Base-by-base conservation (phyloP, 2,113 vertebrate genomes). In the Reinhardtius hippoglossoides region DNA sequence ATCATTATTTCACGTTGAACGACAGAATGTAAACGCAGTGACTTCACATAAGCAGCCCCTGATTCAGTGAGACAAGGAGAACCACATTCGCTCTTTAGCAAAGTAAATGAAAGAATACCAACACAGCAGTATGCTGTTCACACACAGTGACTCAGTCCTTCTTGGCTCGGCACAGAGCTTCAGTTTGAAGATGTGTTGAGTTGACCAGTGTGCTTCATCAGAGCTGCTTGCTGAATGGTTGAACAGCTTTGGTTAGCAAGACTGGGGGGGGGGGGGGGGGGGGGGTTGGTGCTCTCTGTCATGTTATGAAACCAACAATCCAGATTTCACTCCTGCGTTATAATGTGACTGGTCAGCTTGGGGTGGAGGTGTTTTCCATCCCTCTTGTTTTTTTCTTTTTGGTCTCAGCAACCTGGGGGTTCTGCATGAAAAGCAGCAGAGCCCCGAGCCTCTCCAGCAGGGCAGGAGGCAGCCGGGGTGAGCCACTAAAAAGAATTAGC, bases 401-500 rank as follows among this genome's bases (percentile, higher is more conserved):
- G 59, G 18, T 31, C 26, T 16, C 23, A 48, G 13, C 37, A 24
- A 66, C 44, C 0, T 1, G 14, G 48, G 37, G 44, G 50, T 55
- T 66, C 27, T 42, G 42, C 48, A 73, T 54, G 9, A 75, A 74
- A 60, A 58, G n/a, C 68, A 67, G 26, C 1, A 4, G 59, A 62
- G 56, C 68, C 46, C 60, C 23, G 59, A 62, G 56, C 68, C 52
- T 64, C 26, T 35, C 27, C 64, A 65, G 35, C 66, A 55, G 64
- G 61, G 37, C 72, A 67, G 58, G 48, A 48, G 23, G 79, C 3
- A 9, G 66, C 67, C 70, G 65, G 56, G 60, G 0, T 56, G 60
- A 80, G 60, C 66, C 44, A 24, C 61, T 23, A 70, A 65, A 31
- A 27, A 20, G 31, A 71, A 72, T 66, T 40, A 10, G 60, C 74